Evolutionary conservation across 2,113 vertebrate genomes (phyloP).

Genomic region (Thryonomys swinderianus): DNA sequence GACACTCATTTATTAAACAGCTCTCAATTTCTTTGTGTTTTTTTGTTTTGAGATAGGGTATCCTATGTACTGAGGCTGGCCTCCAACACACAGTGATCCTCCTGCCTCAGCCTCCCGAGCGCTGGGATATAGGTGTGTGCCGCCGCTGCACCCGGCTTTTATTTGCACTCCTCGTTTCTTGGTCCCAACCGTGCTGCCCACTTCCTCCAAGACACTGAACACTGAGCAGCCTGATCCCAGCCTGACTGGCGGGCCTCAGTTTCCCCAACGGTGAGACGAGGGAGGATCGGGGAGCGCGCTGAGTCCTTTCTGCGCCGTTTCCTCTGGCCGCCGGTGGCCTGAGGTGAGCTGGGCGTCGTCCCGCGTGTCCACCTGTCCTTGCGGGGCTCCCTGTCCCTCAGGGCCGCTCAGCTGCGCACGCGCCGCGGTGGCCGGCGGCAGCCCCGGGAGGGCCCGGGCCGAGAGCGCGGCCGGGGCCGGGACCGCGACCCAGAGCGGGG

Average conservation of each 20-base stretch:
- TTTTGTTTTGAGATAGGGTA: not conserved
- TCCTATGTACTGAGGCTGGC: not conserved
- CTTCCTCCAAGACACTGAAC: not conserved
- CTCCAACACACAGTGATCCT: not conserved
- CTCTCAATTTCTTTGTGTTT: not conserved
- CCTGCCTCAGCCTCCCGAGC: not conserved
- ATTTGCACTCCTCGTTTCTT: not conserved
- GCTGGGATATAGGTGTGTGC: not conserved
- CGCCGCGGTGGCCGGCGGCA: slow-evolving; percentile 43
- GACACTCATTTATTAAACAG: not conserved
- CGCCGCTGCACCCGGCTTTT: not conserved
- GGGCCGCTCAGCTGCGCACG: not conserved
- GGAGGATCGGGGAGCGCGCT: not conserved
- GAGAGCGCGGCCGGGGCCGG: slow-evolving; percentile 33
- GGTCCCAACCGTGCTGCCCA: not conserved
- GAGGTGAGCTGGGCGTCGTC: not conserved
- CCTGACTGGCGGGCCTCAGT: not conserved
- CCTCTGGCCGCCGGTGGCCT: not conserved
- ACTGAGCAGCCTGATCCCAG: not conserved
- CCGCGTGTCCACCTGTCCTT: not conserved
- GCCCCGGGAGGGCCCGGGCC: not conserved
- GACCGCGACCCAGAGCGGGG: not conserved
- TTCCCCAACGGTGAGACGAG: not conserved
- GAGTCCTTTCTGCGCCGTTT: not conserved
- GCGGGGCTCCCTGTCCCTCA: not conserved